These are phyloP conservation scores for Polyodon spathula DNA, from an alignment of 2,113 vertebrate genomes.

Conservation along the genomic window DNA sequence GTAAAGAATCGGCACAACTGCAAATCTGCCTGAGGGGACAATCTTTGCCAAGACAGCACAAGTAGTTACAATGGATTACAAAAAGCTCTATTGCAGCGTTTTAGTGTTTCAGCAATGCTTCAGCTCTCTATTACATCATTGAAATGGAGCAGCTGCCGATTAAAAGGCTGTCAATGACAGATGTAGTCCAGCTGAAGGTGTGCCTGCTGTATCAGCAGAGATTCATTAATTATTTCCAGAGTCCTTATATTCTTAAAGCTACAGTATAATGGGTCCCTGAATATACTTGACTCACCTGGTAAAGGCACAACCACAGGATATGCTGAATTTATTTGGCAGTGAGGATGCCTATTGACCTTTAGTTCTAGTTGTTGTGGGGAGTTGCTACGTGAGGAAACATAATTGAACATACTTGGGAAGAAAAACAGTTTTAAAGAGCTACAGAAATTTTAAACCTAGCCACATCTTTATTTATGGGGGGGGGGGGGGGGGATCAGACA, in stretches of 20 bases:
- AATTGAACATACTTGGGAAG: too few relatives aligned
- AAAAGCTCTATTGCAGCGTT: conserved; percentile 23
- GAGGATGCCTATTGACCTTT: too few relatives aligned
- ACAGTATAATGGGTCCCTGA: too few relatives aligned
- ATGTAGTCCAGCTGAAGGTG: neutral
- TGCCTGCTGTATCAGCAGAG: neutral
- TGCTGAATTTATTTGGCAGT: too few relatives aligned
- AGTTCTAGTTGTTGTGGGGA: too few relatives aligned
- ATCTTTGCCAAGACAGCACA: conserved; percentile 27
- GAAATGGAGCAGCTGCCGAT: neutral
- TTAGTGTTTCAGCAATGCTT: neutral
- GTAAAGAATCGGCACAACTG: conserved; percentile 45
- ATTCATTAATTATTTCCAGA: neutral
- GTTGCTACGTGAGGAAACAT: too few relatives aligned
- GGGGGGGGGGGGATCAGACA: too few relatives aligned
- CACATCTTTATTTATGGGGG: too few relatives aligned
- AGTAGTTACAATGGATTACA: conserved; percentile 11
- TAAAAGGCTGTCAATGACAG: neutral
- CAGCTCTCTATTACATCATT: neutral
- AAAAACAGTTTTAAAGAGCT: too few relatives aligned
- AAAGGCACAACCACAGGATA: too few relatives aligned
- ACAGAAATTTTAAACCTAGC: too few relatives aligned
- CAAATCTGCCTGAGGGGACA: conserved; percentile 23
- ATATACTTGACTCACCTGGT: too few relatives aligned
- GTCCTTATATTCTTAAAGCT: neutral